A percentile compares a stretch with the other conserved stretches of the same genome.
These are phyloP conservation scores for Troides aeacus DNA, from an alignment of 2,888 invertebrate species.

Conservation along the genomic window DNA sequence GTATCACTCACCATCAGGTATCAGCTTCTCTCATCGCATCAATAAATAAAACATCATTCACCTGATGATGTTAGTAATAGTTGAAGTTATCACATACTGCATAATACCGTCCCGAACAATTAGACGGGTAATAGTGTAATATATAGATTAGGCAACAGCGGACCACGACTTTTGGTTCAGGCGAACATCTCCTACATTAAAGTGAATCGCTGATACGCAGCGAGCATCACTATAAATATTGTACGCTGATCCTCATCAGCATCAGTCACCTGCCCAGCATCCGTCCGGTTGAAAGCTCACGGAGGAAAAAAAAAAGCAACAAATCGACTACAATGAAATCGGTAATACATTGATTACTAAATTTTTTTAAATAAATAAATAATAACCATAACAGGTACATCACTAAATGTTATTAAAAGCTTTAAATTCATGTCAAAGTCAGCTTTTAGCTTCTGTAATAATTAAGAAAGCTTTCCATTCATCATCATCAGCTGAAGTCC, in stretches of 20 bases:
- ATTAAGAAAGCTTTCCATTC: too few species aligned
- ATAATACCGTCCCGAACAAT: constrained; percentile 51
- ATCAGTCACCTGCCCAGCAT: constrained; percentile 58
- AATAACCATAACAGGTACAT: too few species aligned
- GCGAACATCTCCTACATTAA: constrained; percentile 48
- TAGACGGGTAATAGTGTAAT: constrained; percentile 62
- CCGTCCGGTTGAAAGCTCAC: constrained; percentile 42
- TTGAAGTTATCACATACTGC: neutral
- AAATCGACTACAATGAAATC: constrained; percentile 51
- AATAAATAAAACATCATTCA: too few species aligned
- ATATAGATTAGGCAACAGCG: constrained; percentile 62
- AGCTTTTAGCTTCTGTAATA: too few species aligned
- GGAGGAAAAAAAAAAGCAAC: constrained; percentile 34
- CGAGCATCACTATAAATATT: constrained; percentile 67
- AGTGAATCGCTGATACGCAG: constrained; percentile 60
- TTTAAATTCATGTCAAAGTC: too few species aligned
- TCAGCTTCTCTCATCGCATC: too few species aligned
- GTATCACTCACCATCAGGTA: too few species aligned
- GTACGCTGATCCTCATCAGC: constrained; percentile 50
- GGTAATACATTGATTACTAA: constrained; percentile 44
- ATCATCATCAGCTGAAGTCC: too few species aligned
- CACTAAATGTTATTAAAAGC: too few species aligned
- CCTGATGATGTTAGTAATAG: too few species aligned
- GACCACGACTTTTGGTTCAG: constrained; percentile 53
- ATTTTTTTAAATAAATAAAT: too few species aligned